phyloP scores from a whole-genome alignment of 2,797 vertebrate species.

The Ceyx erithaca region DNA sequence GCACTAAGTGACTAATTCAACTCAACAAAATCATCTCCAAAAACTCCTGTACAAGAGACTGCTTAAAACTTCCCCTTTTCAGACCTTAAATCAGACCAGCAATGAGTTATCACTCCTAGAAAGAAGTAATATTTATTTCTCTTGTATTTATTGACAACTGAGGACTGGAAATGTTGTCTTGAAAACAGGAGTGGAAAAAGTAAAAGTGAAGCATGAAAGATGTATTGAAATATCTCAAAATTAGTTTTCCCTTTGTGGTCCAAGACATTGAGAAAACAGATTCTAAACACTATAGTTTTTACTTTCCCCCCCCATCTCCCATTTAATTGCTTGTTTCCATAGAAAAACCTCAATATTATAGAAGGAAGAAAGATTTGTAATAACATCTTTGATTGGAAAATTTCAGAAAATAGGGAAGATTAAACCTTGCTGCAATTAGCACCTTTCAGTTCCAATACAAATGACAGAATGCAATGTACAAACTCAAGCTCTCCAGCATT shows the following conservation, averaged over 20 bases:
- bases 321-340: background rate
- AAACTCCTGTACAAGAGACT: background rate
- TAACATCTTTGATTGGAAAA: background rate
- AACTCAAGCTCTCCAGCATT: background rate
- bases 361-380: background rate
- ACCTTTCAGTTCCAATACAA: background rate
- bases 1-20: background rate
- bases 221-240: background rate
- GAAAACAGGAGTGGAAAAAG: background rate
- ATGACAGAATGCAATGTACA: background rate
- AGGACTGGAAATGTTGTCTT: background rate
- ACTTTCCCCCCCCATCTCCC: rapidly evolving
- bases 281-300: background rate
- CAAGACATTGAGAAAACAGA: background rate
- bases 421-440: background rate
- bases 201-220: background rate
- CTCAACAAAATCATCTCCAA: background rate
- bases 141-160: background rate
- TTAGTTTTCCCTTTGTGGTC: background rate
- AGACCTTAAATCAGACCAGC: background rate
- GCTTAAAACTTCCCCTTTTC: background rate
- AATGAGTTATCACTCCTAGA: background rate
- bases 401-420: background rate
- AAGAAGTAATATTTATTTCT: background rate
- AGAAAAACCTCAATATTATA: background rate